Percentiles rank a stretch among this genome's conserved stretches.
These are phyloP conservation scores for Cynopterus sphinx DNA, from an alignment of 2,797 vertebrate genomes.

Conservation along the genomic window DNA sequence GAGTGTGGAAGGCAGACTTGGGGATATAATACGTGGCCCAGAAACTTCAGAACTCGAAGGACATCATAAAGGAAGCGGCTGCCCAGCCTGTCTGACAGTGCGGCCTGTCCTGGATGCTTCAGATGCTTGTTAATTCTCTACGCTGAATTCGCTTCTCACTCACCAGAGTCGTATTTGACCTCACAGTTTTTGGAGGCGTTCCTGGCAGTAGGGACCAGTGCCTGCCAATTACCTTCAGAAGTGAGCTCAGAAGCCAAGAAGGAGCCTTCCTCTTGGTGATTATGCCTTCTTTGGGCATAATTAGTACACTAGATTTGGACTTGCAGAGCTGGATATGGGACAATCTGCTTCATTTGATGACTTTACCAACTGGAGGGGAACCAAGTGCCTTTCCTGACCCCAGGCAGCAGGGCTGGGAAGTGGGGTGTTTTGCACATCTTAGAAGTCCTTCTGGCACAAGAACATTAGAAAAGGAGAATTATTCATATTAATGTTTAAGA, in stretches of 20 bases:
- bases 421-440: neutral
- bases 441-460: neutral
- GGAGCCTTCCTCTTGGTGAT: neutral
- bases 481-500: neutral
- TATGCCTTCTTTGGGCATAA: slow-evolving; percentile 52
- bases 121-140: neutral
- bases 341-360: slow-evolving; percentile 46
- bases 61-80: neutral
- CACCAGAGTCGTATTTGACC: neutral
- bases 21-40: neutral
- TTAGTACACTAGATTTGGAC: slow-evolving; percentile 6
- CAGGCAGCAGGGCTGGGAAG: neutral
- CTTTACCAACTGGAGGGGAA: slow-evolving; percentile 9
- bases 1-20: neutral
- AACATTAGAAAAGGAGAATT: neutral
- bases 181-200: neutral
- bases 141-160: neutral
- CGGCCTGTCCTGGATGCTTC: neutral
- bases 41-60: neutral
- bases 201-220: neutral
- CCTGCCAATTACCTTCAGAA: slow-evolving; percentile 42
- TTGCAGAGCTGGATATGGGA: neutral
- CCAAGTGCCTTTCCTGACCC: slow-evolving; percentile 48
- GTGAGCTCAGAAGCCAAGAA: neutral
- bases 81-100: neutral